Evolutionary conservation across 2,113 vertebrate genomes (phyloP).

Genomic region (Odocoileus virginianus): DNA sequence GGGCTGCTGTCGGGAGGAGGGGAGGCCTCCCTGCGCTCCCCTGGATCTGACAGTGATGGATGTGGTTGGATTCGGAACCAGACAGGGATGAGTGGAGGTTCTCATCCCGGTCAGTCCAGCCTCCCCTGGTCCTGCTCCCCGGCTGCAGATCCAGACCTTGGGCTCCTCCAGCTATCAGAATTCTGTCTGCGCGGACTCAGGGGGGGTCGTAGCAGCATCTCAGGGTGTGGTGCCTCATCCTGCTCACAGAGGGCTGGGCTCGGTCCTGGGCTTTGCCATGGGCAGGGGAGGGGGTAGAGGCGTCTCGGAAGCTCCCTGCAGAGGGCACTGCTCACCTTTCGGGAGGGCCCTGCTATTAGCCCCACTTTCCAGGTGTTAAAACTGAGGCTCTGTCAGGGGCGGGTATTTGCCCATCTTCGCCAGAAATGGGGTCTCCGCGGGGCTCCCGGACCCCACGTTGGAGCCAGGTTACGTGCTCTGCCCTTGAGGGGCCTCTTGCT

Average conservation of each 20-base stretch:
- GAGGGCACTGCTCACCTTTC: background rate
- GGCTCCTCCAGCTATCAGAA: background rate
- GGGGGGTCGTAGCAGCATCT: rapidly evolving
- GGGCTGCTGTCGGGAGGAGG: rapidly evolving
- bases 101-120: rapidly evolving
- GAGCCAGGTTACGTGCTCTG: rapidly evolving
- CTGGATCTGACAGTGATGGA: rapidly evolving
- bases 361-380: background rate
- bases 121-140: rapidly evolving
- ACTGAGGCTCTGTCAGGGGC: background rate
- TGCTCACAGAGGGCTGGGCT: rapidly evolving
- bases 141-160: background rate
- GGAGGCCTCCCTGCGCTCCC: rapidly evolving
- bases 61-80: rapidly evolving
- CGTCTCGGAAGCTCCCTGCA: rapidly evolving
- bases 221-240: background rate
- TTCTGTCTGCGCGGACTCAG: rapidly evolving
- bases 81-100: rapidly evolving
- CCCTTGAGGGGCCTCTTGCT: background rate
- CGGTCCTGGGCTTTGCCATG: rapidly evolving
- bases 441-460: rapidly evolving
- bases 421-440: rapidly evolving
- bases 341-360: background rate
- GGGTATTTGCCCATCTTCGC: rapidly evolving
- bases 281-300: background rate